Percentiles rank a stretch among this genome's conserved stretches.
phyloP scores from a whole-genome alignment of 2,113 vertebrate genomes.

The Ciconia boyciana region DNA sequence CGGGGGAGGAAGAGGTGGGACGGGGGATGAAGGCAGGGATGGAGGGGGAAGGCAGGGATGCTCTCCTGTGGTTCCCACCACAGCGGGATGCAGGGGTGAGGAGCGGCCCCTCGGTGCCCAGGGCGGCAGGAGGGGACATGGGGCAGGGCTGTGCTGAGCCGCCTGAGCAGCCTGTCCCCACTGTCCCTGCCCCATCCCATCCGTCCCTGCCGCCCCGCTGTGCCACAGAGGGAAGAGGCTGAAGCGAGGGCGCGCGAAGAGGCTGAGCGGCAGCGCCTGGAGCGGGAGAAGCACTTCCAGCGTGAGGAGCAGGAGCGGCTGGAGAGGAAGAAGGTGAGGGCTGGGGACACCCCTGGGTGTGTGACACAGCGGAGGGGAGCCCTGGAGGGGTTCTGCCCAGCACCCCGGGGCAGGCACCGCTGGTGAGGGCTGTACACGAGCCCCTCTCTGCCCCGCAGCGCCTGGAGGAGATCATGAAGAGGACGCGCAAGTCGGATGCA shows the following conservation, averaged over 20 bases:
- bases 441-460: conserved; percentile 72
- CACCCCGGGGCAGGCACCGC: not conserved
- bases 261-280: conserved; percentile 87
- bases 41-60: not conserved
- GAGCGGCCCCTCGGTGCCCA: not conserved
- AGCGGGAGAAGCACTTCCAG: conserved; percentile 96
- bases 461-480: conserved; percentile 98
- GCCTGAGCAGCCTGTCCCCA: not conserved
- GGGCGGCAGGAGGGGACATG: not conserved
- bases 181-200: not conserved
- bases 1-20: not conserved
- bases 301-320: conserved; percentile 94
- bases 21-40: not conserved
- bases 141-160: not conserved
- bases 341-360: fast-evolving
- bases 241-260: conserved; percentile 87
- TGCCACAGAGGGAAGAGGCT: conserved; percentile 84
- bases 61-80: not conserved
- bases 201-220: not conserved
- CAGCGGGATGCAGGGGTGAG: not conserved
- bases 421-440: not conserved
- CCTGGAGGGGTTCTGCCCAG: not conserved
- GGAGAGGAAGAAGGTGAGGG: conserved; percentile 90
- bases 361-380: not conserved
- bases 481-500: conserved; percentile 88